A percentile compares a stretch with the other conserved stretches of the same genome.
Evolutionary conservation across 30 jellyfish, hydroid and myxozoan species (phyloP).

Genomic region (Chrysaora quinquecirrha): DNA sequence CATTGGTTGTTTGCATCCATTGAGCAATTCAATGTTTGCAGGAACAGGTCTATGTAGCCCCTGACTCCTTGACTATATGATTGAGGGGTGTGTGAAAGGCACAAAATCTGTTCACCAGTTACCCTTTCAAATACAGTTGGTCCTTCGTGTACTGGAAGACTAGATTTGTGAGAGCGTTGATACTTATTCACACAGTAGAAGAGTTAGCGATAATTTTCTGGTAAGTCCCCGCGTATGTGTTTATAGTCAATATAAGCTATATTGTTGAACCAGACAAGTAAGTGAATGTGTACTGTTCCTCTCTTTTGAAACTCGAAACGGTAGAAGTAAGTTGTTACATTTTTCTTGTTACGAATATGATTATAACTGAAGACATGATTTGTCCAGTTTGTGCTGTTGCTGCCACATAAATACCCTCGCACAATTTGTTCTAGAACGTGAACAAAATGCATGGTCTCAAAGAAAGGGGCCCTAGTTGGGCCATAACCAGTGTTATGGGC

Average conservation of each 20-base stretch:
- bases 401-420: constrained; percentile 53
- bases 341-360: neutral
- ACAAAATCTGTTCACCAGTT: neutral
- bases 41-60: neutral
- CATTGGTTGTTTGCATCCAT: constrained; percentile 32
- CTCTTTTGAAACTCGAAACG: constrained; percentile 55
- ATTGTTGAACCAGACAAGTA: constrained; percentile 46
- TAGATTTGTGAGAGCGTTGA: constrained; percentile 15
- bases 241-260: neutral
- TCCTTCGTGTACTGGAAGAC: neutral
- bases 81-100: neutral
- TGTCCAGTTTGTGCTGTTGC: constrained; percentile 8
- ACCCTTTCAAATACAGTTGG: neutral
- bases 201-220: constrained; percentile 7
- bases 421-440: constrained; percentile 46
- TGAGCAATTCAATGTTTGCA: constrained; percentile 6
- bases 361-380: constrained; percentile 19
- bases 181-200: neutral
- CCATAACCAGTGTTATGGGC: neutral
- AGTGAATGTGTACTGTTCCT: constrained; percentile 44
- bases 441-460: neutral
- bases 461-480: neutral
- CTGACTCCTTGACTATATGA: neutral
- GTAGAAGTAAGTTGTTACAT: constrained; percentile 17
- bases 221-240: constrained; percentile 8